Evolutionary conservation across 2,113 vertebrate species (phyloP).

Genomic region (Conger conger): DNA sequence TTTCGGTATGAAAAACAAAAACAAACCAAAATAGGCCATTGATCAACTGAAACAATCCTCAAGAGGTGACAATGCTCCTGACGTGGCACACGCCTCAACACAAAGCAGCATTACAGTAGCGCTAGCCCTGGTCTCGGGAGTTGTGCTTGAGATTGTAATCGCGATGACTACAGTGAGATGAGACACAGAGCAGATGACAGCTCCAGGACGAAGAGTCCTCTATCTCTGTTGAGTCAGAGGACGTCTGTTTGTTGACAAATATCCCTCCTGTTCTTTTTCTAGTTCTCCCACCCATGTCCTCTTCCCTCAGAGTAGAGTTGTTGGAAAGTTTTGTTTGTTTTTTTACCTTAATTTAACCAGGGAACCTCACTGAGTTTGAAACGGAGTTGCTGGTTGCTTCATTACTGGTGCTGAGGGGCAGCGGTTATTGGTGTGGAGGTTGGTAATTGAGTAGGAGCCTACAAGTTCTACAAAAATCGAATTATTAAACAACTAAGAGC

Average conservation of each 20-base stretch:
- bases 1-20: background rate
- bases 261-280: slow-evolving; percentile 45
- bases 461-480: no score
- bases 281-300: slow-evolving; percentile 43
- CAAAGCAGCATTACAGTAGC: background rate
- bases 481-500: no score
- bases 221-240: slow-evolving; percentile 56
- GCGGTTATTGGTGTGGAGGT: slow-evolving; percentile 48
- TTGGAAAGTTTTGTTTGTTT: slow-evolving; percentile 50
- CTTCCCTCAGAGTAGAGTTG: slow-evolving; percentile 48
- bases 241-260: slow-evolving; percentile 61
- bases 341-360: background rate
- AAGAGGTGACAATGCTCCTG: background rate
- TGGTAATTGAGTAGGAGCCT: background rate
- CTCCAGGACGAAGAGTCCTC: slow-evolving; percentile 33
- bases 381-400: background rate
- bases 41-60: background rate
- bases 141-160: slow-evolving; percentile 51
- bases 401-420: slow-evolving; percentile 31
- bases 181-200: slow-evolving; percentile 45
- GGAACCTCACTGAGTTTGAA: slow-evolving; percentile 45
- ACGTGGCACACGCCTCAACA: background rate
- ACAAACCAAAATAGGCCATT: background rate
- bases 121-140: slow-evolving; percentile 43
- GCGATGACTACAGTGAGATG: slow-evolving; percentile 37